These are phyloP conservation scores for Psittacula derbiana DNA, from an alignment of 2,797 vertebrate species.

Conservation along the genomic window DNA sequence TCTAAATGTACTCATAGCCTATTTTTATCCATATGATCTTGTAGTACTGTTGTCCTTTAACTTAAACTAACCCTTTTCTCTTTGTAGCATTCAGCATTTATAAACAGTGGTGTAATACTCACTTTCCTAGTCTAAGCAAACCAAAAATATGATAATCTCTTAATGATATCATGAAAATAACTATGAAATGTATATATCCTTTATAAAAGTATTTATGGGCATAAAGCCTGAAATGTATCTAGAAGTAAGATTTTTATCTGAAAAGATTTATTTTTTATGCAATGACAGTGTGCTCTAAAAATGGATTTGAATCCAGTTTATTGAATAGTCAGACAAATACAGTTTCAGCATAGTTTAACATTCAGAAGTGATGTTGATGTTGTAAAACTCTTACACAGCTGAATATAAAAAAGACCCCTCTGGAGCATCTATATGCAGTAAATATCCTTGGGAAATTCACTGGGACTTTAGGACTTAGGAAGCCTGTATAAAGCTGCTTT, in stretches of 20 bases:
- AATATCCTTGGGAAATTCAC: neutral
- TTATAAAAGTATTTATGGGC: neutral
- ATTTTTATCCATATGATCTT: neutral
- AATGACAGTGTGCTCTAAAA: neutral
- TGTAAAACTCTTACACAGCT: neutral
- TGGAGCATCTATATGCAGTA: neutral
- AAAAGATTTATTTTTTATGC: neutral
- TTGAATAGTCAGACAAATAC: neutral
- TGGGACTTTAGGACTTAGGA: neutral
- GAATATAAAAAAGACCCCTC: neutral
- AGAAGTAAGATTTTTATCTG: neutral
- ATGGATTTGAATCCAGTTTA: neutral
- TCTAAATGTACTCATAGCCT: neutral
- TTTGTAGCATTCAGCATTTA: neutral
- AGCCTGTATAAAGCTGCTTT: neutral
- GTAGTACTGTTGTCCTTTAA: neutral
- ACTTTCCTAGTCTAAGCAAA: neutral
- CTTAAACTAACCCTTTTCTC: neutral
- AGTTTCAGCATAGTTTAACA: neutral
- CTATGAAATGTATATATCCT: neutral
- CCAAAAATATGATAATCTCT: neutral
- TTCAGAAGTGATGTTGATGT: neutral
- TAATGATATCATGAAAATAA: neutral
- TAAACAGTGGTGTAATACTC: neutral
- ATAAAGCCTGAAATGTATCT: neutral